phyloP scores from a whole-genome alignment of 2,888 invertebrate species.

The Poecilobothrus nobilitatus region DNA sequence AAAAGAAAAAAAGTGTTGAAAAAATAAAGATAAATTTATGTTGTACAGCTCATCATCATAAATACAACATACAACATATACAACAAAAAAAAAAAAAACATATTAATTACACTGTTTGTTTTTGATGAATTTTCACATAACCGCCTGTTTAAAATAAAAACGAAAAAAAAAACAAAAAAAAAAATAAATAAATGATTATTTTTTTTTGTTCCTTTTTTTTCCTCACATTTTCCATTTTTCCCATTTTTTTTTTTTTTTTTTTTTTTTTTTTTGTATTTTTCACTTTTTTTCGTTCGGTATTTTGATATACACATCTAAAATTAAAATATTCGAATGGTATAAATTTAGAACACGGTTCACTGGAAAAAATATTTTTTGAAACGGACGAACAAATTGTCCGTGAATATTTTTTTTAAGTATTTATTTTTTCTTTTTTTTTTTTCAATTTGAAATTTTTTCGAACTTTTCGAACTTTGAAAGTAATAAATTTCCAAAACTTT shows the following conservation, averaged over 20 bases:
- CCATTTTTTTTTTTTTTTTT: too few relatives aligned
- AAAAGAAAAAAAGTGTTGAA: background rate
- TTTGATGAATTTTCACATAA: background rate
- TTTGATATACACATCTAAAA: too few relatives aligned
- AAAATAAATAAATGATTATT: too few relatives aligned
- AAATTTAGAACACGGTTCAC: background rate
- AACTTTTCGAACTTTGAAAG: too few relatives aligned
- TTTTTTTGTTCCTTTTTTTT: background rate
- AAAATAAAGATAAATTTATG: background rate
- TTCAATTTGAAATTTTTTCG: too few relatives aligned
- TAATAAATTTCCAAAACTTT: too few relatives aligned
- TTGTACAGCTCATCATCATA: background rate
- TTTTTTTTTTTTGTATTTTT: too few relatives aligned
- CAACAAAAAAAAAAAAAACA: background rate
- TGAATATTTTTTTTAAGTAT: background rate
- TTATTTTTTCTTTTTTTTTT: too few relatives aligned
- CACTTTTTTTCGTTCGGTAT: too few relatives aligned
- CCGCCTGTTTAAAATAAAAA: too few relatives aligned
- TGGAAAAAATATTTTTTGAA: background rate
- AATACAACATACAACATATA: background rate
- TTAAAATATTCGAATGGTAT: background rate
- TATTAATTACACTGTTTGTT: conserved; percentile 3
- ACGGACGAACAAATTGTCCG: conserved; percentile 1
- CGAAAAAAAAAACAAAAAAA: too few relatives aligned
- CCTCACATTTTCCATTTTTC: background rate